A percentile compares a stretch with the other conserved stretches of the same genome.
phyloP scores from a whole-genome alignment of 2,113 vertebrate genomes.

The Halcyon senegalensis region DNA sequence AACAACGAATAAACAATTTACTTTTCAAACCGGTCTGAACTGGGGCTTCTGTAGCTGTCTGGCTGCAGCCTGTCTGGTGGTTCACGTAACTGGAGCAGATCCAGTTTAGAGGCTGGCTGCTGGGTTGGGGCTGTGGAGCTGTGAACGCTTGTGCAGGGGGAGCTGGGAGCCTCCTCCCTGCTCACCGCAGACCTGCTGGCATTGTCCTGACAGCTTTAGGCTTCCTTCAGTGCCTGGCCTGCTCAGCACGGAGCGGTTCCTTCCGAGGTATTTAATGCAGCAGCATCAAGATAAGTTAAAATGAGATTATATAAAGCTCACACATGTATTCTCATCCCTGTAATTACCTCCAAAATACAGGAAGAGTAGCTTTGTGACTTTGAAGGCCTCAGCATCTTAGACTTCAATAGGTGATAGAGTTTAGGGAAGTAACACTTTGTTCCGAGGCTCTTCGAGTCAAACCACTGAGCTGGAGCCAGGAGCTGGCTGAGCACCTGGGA shows the following conservation, averaged over 20 bases:
- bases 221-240: background rate
- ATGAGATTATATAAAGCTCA: background rate
- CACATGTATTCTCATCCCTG: background rate
- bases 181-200: background rate
- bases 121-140: background rate
- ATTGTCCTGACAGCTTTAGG: background rate
- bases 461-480: background rate
- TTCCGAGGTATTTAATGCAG: background rate
- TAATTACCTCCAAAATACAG: background rate
- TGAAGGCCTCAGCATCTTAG: background rate
- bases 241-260: background rate
- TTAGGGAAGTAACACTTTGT: background rate
- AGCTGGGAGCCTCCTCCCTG: background rate
- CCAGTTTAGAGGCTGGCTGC: fast-evolving
- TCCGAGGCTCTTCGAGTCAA: background rate
- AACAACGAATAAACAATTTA: background rate
- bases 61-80: background rate
- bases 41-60: background rate
- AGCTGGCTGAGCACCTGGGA: background rate
- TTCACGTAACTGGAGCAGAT: background rate
- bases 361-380: background rate
- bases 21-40: background rate
- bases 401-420: background rate
- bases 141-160: fast-evolving
- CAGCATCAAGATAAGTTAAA: background rate